Conservation (phyloP, 1,140 invertebrate species). For the Hycleus cichorii region DNA sequence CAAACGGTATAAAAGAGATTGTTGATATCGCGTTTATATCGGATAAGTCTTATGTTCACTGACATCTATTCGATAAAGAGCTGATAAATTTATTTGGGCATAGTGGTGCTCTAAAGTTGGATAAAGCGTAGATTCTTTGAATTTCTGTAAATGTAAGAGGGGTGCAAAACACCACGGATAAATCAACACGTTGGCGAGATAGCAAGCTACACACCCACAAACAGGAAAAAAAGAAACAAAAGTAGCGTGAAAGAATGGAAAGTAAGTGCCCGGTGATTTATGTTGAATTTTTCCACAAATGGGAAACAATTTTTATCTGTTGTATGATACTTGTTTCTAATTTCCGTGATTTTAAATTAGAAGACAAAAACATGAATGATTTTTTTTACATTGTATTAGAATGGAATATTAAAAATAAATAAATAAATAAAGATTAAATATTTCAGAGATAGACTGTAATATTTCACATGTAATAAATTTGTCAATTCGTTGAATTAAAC, state of each 20-base stretch:
- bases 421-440: not conserved
- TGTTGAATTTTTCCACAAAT: not conserved
- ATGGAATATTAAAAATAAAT: slow-evolving; percentile 10
- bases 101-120: slow-evolving; percentile 17
- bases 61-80: slow-evolving; percentile 19
- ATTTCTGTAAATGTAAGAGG: slow-evolving; percentile 13
- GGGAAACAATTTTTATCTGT: not conserved
- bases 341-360: not conserved
- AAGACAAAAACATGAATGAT: not conserved
- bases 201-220: slow-evolving; percentile 6
- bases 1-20: slow-evolving; percentile 14
- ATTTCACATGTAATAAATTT: slow-evolving; percentile 14
- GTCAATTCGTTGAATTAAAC: slow-evolving; percentile 13
- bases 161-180: slow-evolving; percentile 19
- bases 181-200: slow-evolving; percentile 21
- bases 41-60: slow-evolving; percentile 11
- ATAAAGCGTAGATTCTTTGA: slow-evolving; percentile 17
- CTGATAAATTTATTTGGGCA: slow-evolving; percentile 20
- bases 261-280: slow-evolving; percentile 13
- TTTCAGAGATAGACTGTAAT: slow-evolving; percentile 1
- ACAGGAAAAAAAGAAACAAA: not conserved
- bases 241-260: not conserved
- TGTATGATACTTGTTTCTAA: not conserved
- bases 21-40: slow-evolving; percentile 23
- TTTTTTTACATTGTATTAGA: not conserved